These are phyloP conservation scores for Meloidogyne exigua DNA, from an alignment of 1,140 invertebrate species.

Conservation along the genomic window DNA sequence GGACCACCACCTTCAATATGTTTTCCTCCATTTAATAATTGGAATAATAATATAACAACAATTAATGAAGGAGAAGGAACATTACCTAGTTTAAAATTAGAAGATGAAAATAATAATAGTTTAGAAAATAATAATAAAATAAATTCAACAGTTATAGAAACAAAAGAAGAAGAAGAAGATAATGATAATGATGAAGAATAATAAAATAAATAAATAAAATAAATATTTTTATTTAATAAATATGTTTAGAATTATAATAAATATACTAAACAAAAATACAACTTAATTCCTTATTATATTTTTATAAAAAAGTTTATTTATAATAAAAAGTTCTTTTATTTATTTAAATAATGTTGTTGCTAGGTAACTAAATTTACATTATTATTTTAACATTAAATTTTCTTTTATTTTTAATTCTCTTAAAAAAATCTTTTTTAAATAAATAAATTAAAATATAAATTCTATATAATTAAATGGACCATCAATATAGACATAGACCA, in stretches of 20 bases:
- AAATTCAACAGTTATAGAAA: neutral
- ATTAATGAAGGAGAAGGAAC: neutral
- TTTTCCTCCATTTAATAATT: neutral
- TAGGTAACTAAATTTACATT: too few relatives aligned
- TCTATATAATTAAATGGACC: conserved; percentile 11
- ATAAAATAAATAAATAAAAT: neutral
- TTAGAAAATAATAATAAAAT: neutral
- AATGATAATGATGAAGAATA: neutral
- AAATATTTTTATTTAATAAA: too few relatives aligned
- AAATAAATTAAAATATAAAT: neutral
- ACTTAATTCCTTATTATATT: too few relatives aligned
- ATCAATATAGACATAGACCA: conserved; percentile 25
- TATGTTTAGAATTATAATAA: too few relatives aligned
- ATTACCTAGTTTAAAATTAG: neutral
- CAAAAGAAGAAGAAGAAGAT: neutral
- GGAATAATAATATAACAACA: neutral
- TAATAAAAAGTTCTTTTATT: too few relatives aligned
- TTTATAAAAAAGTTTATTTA: too few relatives aligned
- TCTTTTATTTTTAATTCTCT: neutral
- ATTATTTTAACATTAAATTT: too few relatives aligned
- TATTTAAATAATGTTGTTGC: neutral
- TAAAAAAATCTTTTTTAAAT: neutral
- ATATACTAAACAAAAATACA: too few relatives aligned
- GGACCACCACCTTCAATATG: neutral
- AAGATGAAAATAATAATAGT: too few relatives aligned